A percentile compares a stretch with the other conserved stretches of the same genome.
Conservation (phyloP, 2,797 vertebrate species). For the Echiichthys vipera region DNA sequence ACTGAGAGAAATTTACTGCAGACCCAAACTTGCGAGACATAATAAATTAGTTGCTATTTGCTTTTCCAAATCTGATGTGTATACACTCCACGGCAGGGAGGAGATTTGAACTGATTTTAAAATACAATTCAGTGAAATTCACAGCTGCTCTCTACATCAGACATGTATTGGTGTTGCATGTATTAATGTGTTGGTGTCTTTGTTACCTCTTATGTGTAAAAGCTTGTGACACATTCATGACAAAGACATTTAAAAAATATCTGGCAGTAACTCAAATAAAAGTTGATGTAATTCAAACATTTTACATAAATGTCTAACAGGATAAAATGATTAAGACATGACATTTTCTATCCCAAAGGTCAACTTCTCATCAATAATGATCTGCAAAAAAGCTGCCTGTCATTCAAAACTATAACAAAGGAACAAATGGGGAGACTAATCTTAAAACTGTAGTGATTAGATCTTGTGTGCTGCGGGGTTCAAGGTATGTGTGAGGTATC, state of each 20-base stretch:
- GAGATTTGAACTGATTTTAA: neutral
- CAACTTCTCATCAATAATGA: no score
- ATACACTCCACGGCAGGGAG: neutral
- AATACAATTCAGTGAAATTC: neutral
- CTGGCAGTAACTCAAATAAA: neutral
- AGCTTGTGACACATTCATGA: neutral
- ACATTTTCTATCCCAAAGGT: no score
- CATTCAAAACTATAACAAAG: no score
- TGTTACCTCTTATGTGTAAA: neutral
- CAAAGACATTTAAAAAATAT: neutral
- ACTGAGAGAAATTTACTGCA: neutral
- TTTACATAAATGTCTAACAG: no score
- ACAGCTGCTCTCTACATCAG: neutral
- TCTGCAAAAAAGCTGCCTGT: no score
- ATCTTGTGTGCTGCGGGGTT: no score
- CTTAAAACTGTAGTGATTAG: no score
- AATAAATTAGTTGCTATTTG: neutral
- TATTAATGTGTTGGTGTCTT: neutral
- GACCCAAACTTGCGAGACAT: neutral
- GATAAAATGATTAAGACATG: no score
- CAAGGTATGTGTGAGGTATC: no score
- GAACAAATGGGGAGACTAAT: no score
- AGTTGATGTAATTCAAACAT: neutral
- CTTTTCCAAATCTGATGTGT: neutral
- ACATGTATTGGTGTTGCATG: neutral